phyloP scores from a whole-genome alignment of 1,140 invertebrate genomes.

The Leptoteleia sp. region DNA sequence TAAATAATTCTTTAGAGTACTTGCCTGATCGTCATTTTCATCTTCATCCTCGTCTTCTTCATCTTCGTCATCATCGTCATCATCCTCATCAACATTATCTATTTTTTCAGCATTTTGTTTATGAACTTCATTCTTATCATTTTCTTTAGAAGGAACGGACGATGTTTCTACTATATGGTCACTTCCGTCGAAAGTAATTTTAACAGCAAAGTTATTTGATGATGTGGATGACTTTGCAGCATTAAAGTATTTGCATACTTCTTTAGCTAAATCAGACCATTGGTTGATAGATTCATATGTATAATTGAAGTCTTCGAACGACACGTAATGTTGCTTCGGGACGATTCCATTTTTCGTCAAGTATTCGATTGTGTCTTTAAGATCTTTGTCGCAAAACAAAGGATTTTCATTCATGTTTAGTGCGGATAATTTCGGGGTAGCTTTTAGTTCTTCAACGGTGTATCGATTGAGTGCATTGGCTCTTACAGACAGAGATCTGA shows the following conservation, averaged over 20 bases:
- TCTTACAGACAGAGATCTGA: slow-evolving; percentile 76
- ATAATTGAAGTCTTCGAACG: slow-evolving; percentile 43
- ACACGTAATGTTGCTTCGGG: slow-evolving; percentile 68
- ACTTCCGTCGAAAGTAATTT: slow-evolving; percentile 6
- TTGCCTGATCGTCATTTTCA: slow-evolving; percentile 35
- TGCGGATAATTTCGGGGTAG: slow-evolving; percentile 74
- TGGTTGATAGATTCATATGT: slow-evolving; percentile 69
- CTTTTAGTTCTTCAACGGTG: slow-evolving; percentile 77
- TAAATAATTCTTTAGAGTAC: slow-evolving; percentile 6
- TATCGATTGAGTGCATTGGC: slow-evolving; percentile 73
- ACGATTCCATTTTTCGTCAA: slow-evolving; percentile 75
- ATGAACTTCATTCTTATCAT: slow-evolving; percentile 8
- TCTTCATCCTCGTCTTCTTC: slow-evolving; percentile 49
- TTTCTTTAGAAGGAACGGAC: neutral
- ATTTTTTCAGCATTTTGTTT: slow-evolving; percentile 2
- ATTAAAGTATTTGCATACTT: slow-evolving; percentile 70
- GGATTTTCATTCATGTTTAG: slow-evolving; percentile 79
- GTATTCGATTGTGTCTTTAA: slow-evolving; percentile 77
- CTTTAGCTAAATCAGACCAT: slow-evolving; percentile 75
- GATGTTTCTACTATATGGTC: slow-evolving; percentile 9
- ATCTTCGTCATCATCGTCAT: slow-evolving; percentile 34
- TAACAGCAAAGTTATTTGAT: slow-evolving; percentile 30
- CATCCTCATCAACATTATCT: too few relatives aligned
- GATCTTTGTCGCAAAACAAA: slow-evolving; percentile 77
- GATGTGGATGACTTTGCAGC: slow-evolving; percentile 71